Conservation (phyloP, 2,797 vertebrate genomes). For the Sebastes jordani region DNA sequence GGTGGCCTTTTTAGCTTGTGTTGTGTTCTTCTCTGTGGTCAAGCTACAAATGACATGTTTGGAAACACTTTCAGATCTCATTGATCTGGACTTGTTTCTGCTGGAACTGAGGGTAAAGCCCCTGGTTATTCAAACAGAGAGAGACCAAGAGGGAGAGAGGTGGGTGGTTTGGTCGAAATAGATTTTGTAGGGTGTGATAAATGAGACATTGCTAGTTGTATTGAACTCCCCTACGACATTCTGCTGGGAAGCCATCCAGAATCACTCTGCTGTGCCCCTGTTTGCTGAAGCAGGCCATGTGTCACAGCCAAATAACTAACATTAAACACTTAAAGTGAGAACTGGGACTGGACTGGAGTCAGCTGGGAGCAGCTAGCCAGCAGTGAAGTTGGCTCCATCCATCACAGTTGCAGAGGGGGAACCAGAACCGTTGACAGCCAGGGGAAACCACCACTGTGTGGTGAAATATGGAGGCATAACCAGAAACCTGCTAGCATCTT, state of each 20-base stretch:
- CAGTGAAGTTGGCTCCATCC: conserved; percentile 21
- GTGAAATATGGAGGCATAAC: background rate
- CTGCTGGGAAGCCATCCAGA: conserved; percentile 64
- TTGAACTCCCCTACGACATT: conserved; percentile 42
- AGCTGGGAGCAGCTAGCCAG: conserved; percentile 35
- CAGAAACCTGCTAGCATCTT: background rate
- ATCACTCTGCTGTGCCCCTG: conserved; percentile 43
- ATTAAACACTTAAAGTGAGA: conserved; percentile 74
- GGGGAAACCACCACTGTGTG: background rate
- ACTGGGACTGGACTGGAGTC: conserved; percentile 54
- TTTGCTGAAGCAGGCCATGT: conserved; percentile 50
- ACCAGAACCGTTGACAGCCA: conserved; percentile 12
- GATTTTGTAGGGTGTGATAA: conserved; percentile 46
- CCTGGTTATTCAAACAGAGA: background rate
- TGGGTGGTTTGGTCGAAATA: conserved; percentile 30
- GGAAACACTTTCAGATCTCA: conserved; percentile 42
- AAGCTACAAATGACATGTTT: conserved; percentile 32
- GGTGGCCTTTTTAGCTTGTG: background rate
- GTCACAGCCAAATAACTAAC: conserved; percentile 60
- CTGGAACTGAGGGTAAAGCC: background rate
- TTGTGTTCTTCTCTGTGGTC: conserved; percentile 13
- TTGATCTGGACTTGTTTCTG: conserved; percentile 27
- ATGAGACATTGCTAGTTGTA: conserved; percentile 33
- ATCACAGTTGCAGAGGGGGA: conserved; percentile 36
- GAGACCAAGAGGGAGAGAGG: background rate